Evolutionary conservation across 1,140 invertebrate species (phyloP), one percentile per base, ranked within the genome.

Genomic region (Pseudomyrmex flavicornis): DNA sequence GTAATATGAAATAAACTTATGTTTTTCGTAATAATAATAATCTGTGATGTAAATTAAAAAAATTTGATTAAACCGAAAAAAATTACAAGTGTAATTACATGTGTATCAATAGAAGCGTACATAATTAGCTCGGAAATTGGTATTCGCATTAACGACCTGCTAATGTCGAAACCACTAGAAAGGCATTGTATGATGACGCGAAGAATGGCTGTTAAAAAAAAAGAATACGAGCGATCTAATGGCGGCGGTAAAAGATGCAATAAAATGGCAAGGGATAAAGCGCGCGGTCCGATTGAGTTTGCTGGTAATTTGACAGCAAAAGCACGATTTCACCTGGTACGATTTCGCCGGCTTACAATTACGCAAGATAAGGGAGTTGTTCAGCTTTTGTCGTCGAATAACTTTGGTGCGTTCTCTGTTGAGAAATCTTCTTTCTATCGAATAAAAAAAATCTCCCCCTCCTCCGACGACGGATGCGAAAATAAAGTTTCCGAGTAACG

Each of bases 281-380:
- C n/a, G 35, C 35, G 35, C 35, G 17, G 35, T 10, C 17, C 50
- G 65, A 58, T 70, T 70, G 44, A 72, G n/a, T 50, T 61, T 72
- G 54, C n/a, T n/a, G 7, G 62, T 80, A 48, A 70, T 72, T 72
- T 72, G 54, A 80, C 66, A 59, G 56, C 44, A 62, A 62, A 65
- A 63, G 69, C 48, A 66, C 54, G 82, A 84, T 85, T 85, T 68
- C 62, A 54, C 56, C 35, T 35, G 62, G 56, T n/a, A 62, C 26
- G 35, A 59, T 58, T 50, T 73, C 54, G 52, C 56, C 22, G 54
- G 10, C 17, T 50, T 58, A 83, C 65, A 54, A 70, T 87, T 87
- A 74, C 84, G 70, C 65, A 87, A 86, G 46, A 46, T 17, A 50
- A 44, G 46, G 54, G 56, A 83, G 13, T 46, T 59, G 85, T 63